phyloP scores from a whole-genome alignment of 37 sponge, comb jelly and placozoan genomes.

The Axinella damicornis region DNA sequence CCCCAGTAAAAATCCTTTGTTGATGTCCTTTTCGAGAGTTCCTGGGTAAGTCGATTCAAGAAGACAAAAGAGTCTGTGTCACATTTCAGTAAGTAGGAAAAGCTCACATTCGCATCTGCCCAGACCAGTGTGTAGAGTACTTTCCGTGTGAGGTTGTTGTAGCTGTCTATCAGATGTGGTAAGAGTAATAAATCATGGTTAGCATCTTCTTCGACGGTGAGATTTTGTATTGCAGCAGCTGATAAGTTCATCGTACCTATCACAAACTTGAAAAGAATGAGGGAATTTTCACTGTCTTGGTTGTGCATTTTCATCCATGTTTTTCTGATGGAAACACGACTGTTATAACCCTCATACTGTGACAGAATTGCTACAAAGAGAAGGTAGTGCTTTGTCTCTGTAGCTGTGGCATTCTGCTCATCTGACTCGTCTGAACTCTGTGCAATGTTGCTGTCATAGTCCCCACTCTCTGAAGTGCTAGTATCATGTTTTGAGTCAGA shows the following conservation, averaged over 20 bases:
- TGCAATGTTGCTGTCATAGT: no score
- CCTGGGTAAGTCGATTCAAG: constrained; percentile 44
- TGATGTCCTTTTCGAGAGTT: constrained; percentile 20
- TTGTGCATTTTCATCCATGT: constrained; percentile 74
- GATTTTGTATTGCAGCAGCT: neutral
- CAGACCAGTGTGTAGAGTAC: constrained; percentile 61
- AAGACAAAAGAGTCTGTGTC: constrained; percentile 86
- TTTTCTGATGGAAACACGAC: constrained; percentile 70
- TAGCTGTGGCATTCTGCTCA: no score
- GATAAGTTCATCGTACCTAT: constrained; percentile 61
- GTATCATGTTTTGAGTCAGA: no score
- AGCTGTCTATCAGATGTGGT: constrained; percentile 61
- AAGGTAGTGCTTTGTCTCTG: constrained; percentile 19
- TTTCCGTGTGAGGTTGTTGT: constrained; percentile 75
- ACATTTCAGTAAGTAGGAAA: constrained; percentile 81
- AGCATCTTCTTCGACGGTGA: constrained; percentile 17
- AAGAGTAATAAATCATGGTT: constrained; percentile 74
- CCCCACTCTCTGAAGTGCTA: no score
- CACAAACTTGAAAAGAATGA: constrained; percentile 69
- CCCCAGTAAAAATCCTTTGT: constrained; percentile 83
- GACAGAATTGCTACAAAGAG: constrained; percentile 46
- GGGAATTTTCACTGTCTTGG: neutral
- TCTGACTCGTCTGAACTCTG: no score
- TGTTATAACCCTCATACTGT: constrained; percentile 3
- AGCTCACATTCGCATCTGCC: constrained; percentile 30